Conservation (phyloP, 2,888 invertebrate species). For the Nezara viridula region DNA sequence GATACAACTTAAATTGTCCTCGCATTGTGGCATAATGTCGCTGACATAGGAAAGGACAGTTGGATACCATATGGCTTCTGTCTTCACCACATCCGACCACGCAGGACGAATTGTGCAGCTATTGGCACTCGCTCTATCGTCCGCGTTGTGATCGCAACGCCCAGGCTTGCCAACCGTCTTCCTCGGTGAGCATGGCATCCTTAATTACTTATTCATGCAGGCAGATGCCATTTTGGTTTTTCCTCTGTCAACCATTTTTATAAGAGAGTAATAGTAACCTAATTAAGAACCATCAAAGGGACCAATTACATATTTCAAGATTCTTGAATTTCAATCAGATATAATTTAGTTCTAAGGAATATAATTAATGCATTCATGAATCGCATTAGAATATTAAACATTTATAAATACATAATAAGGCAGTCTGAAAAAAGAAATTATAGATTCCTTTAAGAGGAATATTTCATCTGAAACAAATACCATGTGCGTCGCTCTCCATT, state of each 20-base stretch:
- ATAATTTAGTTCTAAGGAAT: constrained; percentile 5
- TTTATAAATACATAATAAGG: constrained; percentile 42
- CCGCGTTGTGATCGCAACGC: neutral
- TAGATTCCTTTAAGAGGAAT: constrained; percentile 5
- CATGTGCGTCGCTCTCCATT: neutral
- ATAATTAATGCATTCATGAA: constrained; percentile 47
- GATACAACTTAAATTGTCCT: neutral
- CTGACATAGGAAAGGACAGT: neutral
- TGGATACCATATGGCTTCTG: neutral
- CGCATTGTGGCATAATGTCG: neutral
- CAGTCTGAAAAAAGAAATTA: constrained; percentile 22
- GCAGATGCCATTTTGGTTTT: neutral
- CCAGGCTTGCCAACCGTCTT: neutral
- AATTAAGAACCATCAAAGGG: constrained; percentile 40
- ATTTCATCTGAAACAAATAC: constrained; percentile 11
- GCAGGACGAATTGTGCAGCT: neutral
- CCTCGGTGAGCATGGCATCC: neutral
- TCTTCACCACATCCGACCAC: constrained; percentile 4
- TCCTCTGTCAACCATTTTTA: constrained; percentile 38
- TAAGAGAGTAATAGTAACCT: constrained; percentile 19
- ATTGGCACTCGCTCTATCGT: neutral
- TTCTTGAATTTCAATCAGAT: constrained; percentile 36
- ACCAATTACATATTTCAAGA: constrained; percentile 39
- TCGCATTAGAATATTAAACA: constrained; percentile 43
- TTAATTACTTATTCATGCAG: constrained; percentile 4